Conservation (phyloP, 2,888 invertebrate genomes). For the Andrena fulva region DNA sequence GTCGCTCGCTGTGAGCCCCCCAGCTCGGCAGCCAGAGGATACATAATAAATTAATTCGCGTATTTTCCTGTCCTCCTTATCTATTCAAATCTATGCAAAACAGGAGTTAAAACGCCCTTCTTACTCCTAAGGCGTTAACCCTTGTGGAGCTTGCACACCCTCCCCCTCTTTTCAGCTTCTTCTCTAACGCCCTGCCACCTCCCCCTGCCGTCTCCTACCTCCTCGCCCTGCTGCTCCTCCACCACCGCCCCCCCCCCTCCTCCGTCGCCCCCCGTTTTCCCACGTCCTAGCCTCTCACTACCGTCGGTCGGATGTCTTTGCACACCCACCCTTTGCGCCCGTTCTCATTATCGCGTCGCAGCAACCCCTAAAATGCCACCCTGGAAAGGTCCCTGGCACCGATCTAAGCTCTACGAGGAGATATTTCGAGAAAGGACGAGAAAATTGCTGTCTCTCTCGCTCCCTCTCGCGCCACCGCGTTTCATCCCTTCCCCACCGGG, state of each 20-base stretch:
- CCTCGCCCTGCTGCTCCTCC: constrained; percentile 23
- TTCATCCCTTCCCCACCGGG: constrained; percentile 16
- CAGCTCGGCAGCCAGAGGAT: constrained; percentile 76
- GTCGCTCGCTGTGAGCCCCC: constrained; percentile 57
- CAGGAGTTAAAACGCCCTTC: constrained; percentile 83
- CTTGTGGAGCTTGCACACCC: constrained; percentile 75
- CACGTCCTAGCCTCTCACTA: constrained; percentile 73
- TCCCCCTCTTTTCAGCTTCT: constrained; percentile 63
- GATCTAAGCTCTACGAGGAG: constrained; percentile 75
- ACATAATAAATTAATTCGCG: constrained; percentile 85
- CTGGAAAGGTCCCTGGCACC: constrained; percentile 80
- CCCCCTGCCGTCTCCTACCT: constrained; percentile 58
- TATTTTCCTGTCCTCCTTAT: constrained; percentile 82
- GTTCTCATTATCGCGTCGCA: constrained; percentile 84
- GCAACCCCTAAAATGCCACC: constrained; percentile 82
- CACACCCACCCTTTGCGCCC: constrained; percentile 81
- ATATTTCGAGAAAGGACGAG: constrained; percentile 75
- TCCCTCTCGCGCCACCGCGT: constrained; percentile 21
- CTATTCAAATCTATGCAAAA: constrained; percentile 85
- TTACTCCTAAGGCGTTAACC: constrained; percentile 79
- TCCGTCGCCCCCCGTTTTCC: constrained; percentile 61
- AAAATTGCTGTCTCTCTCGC: constrained; percentile 71
- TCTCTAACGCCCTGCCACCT: constrained; percentile 52
- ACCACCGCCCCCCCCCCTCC: constrained; percentile 51
- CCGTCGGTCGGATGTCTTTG: constrained; percentile 81